A percentile compares a stretch with the other conserved stretches of the same genome.
Conservation (phyloP, 2,113 vertebrate genomes). For the Entelurus aequoreus region DNA sequence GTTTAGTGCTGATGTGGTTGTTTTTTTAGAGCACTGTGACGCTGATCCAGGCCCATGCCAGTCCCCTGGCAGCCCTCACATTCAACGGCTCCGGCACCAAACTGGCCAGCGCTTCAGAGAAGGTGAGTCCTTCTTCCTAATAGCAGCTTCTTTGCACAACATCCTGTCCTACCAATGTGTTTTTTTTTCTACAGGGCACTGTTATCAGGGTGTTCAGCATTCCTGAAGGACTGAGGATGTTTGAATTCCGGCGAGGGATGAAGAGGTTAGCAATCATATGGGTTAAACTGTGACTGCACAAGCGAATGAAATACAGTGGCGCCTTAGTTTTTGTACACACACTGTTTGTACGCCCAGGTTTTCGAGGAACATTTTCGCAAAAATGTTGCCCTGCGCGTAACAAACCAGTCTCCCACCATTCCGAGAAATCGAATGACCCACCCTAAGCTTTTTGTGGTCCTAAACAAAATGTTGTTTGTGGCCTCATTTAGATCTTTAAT, state of each 20-base stretch:
- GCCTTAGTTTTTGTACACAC: too few relatives aligned
- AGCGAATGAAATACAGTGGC: not conserved
- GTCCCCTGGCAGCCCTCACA: conserved; percentile 83
- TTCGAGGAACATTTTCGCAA: too few relatives aligned
- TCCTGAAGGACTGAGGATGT: conserved; percentile 86
- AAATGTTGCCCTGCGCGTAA: too few relatives aligned
- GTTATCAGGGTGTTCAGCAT: conserved; percentile 91
- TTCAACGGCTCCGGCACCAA: conserved; percentile 85
- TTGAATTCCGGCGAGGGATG: conserved; percentile 92
- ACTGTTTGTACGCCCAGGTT: too few relatives aligned
- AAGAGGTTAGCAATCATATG: conserved; percentile 75
- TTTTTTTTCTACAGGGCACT: conserved; percentile 75
- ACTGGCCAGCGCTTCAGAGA: conserved; percentile 88
- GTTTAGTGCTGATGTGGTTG: conserved; percentile 1
- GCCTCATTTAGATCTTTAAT: too few relatives aligned
- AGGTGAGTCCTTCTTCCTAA: conserved; percentile 64
- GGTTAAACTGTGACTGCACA: not conserved
- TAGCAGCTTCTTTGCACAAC: not conserved
- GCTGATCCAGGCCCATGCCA: conserved; percentile 85
- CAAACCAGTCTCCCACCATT: too few relatives aligned
- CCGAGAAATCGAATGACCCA: too few relatives aligned
- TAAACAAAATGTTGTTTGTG: too few relatives aligned
- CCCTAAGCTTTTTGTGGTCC: too few relatives aligned
- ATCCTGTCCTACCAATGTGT: conserved; percentile 1
- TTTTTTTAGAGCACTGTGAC: conserved; percentile 79